A percentile compares a stretch with the other conserved stretches of the same genome.
Evolutionary conservation across 2,888 invertebrate species (phyloP).

Genomic region (Flexamia atlantica): DNA sequence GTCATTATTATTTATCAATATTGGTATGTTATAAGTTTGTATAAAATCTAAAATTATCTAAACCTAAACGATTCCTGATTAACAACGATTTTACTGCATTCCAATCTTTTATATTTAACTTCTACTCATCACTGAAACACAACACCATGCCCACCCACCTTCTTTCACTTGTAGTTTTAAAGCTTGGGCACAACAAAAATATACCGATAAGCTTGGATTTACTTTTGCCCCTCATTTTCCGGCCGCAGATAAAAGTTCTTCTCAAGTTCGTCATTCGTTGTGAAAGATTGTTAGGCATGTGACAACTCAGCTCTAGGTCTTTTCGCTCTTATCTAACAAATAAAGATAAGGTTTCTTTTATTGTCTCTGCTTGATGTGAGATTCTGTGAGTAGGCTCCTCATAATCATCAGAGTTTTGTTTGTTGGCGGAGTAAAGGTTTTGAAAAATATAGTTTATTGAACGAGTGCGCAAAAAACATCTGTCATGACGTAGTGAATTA

Average conservation of each 20-base stretch:
- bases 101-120: neutral
- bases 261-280: neutral
- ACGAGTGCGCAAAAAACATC: no score
- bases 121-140: neutral
- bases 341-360: slow-evolving; percentile 27
- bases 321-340: slow-evolving; percentile 2
- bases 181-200: neutral
- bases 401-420: no score
- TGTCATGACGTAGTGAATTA: no score
- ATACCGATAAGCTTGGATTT: neutral
- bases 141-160: neutral
- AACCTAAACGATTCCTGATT: no score
- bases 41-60: no score
- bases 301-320: slow-evolving; percentile 8
- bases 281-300: neutral
- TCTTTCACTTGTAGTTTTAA: neutral
- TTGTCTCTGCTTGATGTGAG: neutral
- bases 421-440: no score
- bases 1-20: no score
- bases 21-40: no score
- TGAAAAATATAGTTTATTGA: neutral
- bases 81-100: no score
- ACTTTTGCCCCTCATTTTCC: neutral
- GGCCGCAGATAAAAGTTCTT: neutral
- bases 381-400: no score